These are phyloP conservation scores for Acrocephalus scirpaceus DNA, from an alignment of 2,797 vertebrate species.

Conservation along the genomic window DNA sequence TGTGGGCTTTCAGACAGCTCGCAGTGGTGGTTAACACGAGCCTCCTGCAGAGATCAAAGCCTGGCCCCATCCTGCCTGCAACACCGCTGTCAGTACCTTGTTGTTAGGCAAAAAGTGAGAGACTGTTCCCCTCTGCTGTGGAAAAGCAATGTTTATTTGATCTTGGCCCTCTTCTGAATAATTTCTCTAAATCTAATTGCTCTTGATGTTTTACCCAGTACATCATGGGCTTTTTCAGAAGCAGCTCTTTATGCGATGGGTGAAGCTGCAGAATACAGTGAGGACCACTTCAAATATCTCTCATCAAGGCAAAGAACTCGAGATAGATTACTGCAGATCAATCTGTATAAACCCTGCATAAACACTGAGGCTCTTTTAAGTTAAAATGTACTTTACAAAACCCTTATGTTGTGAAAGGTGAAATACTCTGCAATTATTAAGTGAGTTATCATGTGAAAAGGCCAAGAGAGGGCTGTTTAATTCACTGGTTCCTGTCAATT, in stretches of 20 bases:
- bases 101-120: constrained; percentile 55
- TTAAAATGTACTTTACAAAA: constrained; percentile 8
- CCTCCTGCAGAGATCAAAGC: constrained; percentile 73
- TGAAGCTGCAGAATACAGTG: constrained; percentile 60
- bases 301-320: constrained; percentile 61
- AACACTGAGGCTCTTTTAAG: constrained; percentile 53
- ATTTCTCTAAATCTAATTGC: constrained; percentile 73
- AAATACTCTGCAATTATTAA: background rate
- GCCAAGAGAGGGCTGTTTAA: background rate
- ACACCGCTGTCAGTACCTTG: constrained; percentile 54
- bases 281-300: constrained; percentile 69
- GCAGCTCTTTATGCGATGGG: constrained; percentile 52
- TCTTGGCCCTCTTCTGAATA: constrained; percentile 73
- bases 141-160: constrained; percentile 73
- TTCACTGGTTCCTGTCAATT: background rate
- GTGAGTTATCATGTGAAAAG: background rate
- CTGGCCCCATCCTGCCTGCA: constrained; percentile 47
- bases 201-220: constrained; percentile 70
- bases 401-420: constrained; percentile 8
- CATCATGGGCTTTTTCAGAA: constrained; percentile 60
- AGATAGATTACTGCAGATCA: constrained; percentile 67
- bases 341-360: constrained; percentile 51
- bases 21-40: constrained; percentile 53
- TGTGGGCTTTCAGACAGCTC: constrained; percentile 48
- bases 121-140: constrained; percentile 31